Conservation (phyloP, 1,140 invertebrate genomes). For the Trichogramma pretiosum region DNA sequence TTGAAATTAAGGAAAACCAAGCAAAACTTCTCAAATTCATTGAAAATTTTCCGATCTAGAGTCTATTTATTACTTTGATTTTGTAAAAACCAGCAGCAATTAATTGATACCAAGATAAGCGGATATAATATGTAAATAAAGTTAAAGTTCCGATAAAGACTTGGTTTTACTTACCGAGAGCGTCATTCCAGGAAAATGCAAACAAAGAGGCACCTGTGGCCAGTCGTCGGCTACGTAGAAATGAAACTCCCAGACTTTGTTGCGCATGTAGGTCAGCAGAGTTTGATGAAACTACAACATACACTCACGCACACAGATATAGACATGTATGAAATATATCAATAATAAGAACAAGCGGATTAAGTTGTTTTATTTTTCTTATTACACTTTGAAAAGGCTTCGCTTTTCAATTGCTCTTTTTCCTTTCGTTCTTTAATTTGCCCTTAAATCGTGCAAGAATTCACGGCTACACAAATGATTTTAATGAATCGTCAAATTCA, state of each 20-base stretch:
- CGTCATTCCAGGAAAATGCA: conserved; percentile 79
- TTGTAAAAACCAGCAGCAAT: too few relatives aligned
- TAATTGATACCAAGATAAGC: too few relatives aligned
- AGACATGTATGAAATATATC: too few relatives aligned
- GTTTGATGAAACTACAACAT: conserved; percentile 82
- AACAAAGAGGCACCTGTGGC: conserved; percentile 70
- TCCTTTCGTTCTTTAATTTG: background rate
- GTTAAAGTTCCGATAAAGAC: too few relatives aligned
- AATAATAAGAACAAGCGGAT: background rate
- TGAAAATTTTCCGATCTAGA: too few relatives aligned
- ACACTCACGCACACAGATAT: too few relatives aligned
- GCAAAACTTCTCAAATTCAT: too few relatives aligned
- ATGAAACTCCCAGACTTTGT: conserved; percentile 78
- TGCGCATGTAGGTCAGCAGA: conserved; percentile 73
- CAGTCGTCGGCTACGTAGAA: conserved; percentile 79
- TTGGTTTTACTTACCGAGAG: conserved; percentile 56
- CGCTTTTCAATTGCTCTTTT: background rate
- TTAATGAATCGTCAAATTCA: too few relatives aligned
- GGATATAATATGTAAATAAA: too few relatives aligned
- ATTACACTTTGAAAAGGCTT: background rate
- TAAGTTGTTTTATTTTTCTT: background rate
- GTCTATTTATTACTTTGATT: too few relatives aligned
- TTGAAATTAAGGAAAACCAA: too few relatives aligned
- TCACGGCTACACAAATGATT: too few relatives aligned
- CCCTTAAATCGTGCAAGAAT: background rate